Base-by-base conservation (phyloP, 2,888 invertebrate species). In the Yponomeuta sedellus region DNA sequence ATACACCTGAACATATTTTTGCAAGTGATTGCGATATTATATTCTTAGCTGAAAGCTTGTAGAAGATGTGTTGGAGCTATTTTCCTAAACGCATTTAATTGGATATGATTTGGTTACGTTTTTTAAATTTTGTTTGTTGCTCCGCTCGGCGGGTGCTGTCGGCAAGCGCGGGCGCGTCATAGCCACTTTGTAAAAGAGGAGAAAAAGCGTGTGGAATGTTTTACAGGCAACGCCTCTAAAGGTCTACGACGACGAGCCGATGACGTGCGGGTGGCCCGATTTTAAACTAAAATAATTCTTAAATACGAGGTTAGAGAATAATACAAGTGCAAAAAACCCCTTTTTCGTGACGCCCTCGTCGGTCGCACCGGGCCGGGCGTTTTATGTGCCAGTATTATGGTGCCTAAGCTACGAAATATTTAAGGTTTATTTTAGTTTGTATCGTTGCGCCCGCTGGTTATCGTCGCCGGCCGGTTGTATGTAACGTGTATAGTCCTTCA, bases 31-130 rank as follows among this genome's bases (percentile, higher is more conserved):
- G 63, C 44, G 16, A 12, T 12, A 68, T 34, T 71, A 73, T 70
- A 70, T 66, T 79, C 75, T 77, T 77, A 81, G 85, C 86, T 85
- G 76, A 81, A 82, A 87, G 86, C 86, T 84, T 80, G 78, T 79
- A 77, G 81, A 79, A 76, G 79, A 81, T 82, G 82, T 63, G 40
- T 63, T 63, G 22, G 12, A 85, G 83, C 85, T 86, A 83, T 83
- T 83, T 79, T 77, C 78, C 73, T 74, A 75, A 72, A 74, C 77
- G 78, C 79, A 81, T 81, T 83, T 83, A 82, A 77, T 81, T 82
- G 81, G 76, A 75, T 81, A 79, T 80, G 69, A 76, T 80, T 79
- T 79, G 76, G 76, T 82, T 84, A 77, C 79, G 76, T 84, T 82
- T 82, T 81, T 81, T 78, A 76, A 5, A 80, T 83, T 83, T 82